Evolutionary conservation across 1,140 invertebrate species (phyloP), one percentile per base, ranked within the genome.

Genomic region (Anastrepha obliqua): DNA sequence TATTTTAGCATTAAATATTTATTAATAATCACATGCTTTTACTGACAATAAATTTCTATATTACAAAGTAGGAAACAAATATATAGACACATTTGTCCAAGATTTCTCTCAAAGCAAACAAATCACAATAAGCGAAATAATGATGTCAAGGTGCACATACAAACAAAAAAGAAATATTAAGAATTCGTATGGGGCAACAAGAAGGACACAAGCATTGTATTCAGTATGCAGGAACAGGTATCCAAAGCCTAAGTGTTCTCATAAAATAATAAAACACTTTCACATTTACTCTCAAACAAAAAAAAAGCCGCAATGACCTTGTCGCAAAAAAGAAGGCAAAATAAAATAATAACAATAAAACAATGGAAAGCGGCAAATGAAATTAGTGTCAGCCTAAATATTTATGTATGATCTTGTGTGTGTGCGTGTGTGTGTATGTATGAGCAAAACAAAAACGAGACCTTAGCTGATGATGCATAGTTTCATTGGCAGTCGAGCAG

Each of bases 281-380:
- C 67, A 47, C 42, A 74, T 42, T 39, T 3, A 67, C 20, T 58
- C 55, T 39, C n/a, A n/a, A n/a, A n/a, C n/a, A n/a, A n/a, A 13
- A 44, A 74, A 74, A 74, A 74, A 55, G 51, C 67, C 67, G 17
- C 67, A 74, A 47, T 47, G 67, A 74, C 67, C 67, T 74, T 74
- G 67, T 42, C 17, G 39, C 29, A 67, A 67, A 42, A 11, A 13
- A 42, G 11, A 7, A 67, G 39, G 13, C 29, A 67, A 39, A 9
- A 67, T 74, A 44, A 74, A 47, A 47, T 44, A 47, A 74, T 6
- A n/a, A 44, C 65, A 74, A 15, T 42, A 74, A n/a, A 74, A 74
- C 67, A 74, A 74, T 44, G 67, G 9, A 44, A 74, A 74, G 67
- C 17, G 42, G 42, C 15, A 74, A 74, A 74, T 74, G 44, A n/a